These are phyloP conservation scores for Manacus vitellinus DNA, from an alignment of 2,113 vertebrate species.

Conservation along the genomic window DNA sequence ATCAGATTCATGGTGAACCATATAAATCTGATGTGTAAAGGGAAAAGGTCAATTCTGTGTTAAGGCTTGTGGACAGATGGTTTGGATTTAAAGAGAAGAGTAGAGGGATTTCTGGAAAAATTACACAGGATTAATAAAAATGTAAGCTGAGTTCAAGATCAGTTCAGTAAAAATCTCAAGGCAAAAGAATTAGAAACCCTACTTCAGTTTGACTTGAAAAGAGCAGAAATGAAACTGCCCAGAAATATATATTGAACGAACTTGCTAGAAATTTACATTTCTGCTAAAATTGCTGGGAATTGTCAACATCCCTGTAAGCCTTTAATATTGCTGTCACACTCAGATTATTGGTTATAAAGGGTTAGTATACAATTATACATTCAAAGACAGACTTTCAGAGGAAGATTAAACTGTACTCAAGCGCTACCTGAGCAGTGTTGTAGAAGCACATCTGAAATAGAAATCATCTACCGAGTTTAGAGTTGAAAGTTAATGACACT, in stretches of 20 bases:
- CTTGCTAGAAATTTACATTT: background rate
- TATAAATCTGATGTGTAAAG: background rate
- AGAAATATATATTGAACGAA: background rate
- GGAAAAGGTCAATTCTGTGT: background rate
- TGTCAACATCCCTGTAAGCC: background rate
- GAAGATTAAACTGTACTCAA: background rate
- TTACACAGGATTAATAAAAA: background rate
- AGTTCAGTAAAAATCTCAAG: background rate
- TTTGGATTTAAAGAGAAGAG: slow-evolving; percentile 4
- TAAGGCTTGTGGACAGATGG: background rate
- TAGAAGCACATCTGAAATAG: background rate
- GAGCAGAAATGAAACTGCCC: background rate
- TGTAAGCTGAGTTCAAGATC: background rate
- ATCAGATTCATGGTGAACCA: background rate
- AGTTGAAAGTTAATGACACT: background rate
- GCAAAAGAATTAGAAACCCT: background rate
- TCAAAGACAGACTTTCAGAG: background rate
- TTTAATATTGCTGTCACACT: background rate
- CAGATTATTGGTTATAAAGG: background rate
- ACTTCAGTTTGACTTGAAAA: background rate
- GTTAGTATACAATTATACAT: background rate
- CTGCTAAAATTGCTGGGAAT: background rate
- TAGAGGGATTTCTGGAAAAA: background rate
- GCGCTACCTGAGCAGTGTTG: background rate
- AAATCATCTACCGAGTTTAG: background rate